These are phyloP conservation scores for Urocyon cinereoargenteus DNA, from an alignment of 2,797 vertebrate species.

Conservation along the genomic window DNA sequence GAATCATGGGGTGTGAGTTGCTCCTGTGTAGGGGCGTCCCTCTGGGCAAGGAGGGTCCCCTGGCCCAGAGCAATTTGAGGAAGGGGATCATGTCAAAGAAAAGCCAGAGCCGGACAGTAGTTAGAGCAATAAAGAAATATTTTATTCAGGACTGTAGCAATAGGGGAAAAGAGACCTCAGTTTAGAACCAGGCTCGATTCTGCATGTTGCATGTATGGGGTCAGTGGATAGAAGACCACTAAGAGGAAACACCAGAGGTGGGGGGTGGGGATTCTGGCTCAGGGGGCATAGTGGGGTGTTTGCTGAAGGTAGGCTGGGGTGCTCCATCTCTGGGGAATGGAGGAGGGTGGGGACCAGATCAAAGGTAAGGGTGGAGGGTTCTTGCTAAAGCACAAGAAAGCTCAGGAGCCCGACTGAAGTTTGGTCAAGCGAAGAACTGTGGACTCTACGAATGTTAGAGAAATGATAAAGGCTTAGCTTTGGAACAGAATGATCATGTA, in stretches of 20 bases:
- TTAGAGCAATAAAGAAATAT: background rate
- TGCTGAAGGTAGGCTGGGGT: background rate
- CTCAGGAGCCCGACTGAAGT: background rate
- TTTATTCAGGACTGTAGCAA: background rate
- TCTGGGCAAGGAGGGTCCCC: background rate
- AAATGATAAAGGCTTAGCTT: background rate
- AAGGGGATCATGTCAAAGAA: background rate
- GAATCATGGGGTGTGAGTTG: background rate
- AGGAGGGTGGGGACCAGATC: background rate
- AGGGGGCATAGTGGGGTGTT: background rate
- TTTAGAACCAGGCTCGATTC: background rate
- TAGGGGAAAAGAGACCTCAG: background rate
- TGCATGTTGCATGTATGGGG: background rate
- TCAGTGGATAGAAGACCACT: background rate
- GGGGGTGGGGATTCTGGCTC: background rate
- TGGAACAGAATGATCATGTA: background rate
- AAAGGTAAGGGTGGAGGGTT: background rate
- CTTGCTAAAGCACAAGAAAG: background rate
- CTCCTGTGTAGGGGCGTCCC: background rate
- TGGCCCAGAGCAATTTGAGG: background rate
- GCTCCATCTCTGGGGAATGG: background rate
- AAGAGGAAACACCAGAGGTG: background rate
- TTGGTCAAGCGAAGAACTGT: background rate
- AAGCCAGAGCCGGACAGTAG: background rate
- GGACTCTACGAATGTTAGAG: background rate